Percentiles rank a stretch among this genome's conserved stretches.
These are phyloP conservation scores for Hedya salicella DNA, from an alignment of 2,888 invertebrate genomes.

Conservation along the genomic window DNA sequence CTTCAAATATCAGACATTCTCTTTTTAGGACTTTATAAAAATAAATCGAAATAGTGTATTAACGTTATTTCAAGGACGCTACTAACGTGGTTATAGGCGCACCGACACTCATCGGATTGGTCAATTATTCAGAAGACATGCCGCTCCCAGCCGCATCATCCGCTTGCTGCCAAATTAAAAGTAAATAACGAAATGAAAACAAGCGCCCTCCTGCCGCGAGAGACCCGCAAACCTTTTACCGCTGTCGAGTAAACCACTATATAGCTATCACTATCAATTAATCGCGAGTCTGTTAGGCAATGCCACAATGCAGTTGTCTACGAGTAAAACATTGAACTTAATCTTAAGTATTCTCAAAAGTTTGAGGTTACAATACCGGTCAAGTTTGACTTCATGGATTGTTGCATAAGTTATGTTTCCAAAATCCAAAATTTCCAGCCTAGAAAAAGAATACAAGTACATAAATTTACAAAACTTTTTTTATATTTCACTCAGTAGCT, in stretches of 20 bases:
- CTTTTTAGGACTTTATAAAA: no score
- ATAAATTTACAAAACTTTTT: no score
- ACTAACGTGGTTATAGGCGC: conserved; percentile 45
- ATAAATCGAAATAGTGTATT: no score
- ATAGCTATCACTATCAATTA: conserved; percentile 79
- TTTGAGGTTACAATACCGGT: no score
- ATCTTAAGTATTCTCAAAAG: not conserved
- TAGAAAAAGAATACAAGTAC: no score
- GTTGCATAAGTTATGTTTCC: no score
- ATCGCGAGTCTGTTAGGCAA: conserved; percentile 78
- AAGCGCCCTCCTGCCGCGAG: conserved; percentile 75
- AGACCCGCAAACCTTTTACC: conserved; percentile 84
- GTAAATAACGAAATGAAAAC: conserved; percentile 85
- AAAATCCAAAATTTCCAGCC: no score
- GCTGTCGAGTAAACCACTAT: conserved; percentile 80
- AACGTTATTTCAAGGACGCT: no score
- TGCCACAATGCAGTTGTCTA: conserved; percentile 38
- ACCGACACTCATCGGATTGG: conserved; percentile 64
- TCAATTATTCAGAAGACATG: conserved; percentile 82
- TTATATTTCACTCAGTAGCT: no score
- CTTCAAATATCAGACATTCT: no score
- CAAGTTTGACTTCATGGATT: no score
- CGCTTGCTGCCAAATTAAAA: conserved; percentile 85
- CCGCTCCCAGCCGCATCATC: conserved; percentile 76
- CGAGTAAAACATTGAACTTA: not conserved